Conservation (phyloP, 2,888 invertebrate genomes). For the Sclerodermus sp. region DNA sequence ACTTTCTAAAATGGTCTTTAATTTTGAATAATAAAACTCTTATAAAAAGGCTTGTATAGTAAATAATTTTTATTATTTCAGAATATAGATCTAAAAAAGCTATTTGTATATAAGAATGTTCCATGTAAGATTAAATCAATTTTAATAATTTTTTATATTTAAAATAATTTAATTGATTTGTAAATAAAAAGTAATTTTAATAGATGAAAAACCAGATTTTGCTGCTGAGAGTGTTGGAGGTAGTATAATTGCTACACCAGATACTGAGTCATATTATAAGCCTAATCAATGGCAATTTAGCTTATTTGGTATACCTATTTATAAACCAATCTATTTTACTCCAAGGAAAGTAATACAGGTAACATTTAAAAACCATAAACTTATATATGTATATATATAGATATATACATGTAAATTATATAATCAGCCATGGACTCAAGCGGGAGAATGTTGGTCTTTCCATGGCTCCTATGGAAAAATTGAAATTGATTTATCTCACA, state of each 20-base stretch:
- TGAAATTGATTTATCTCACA: constrained; percentile 42
- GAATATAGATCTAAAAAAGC: neutral
- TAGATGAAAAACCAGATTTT: constrained; percentile 48
- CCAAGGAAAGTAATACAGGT: constrained; percentile 47
- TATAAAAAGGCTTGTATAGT: too few species aligned
- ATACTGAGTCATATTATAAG: constrained; percentile 36
- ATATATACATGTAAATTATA: neutral
- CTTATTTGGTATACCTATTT: constrained; percentile 42
- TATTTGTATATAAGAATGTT: neutral
- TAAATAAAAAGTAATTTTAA: too few species aligned
- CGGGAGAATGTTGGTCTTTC: constrained; percentile 69
- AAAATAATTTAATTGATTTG: constrained; percentile 5
- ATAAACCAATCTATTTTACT: constrained; percentile 37
- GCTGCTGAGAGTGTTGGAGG: constrained; percentile 47
- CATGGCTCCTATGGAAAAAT: constrained; percentile 58
- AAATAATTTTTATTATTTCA: neutral
- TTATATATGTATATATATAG: too few species aligned
- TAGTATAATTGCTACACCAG: constrained; percentile 44
- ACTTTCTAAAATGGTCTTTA: constrained; percentile 31
- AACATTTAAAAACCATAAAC: neutral
- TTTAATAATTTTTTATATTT: neutral
- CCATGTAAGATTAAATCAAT: neutral
- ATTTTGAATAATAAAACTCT: constrained; percentile 19
- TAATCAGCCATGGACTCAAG: constrained; percentile 44
- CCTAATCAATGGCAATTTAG: constrained; percentile 23